These are phyloP conservation scores for Phrixothrix hirtus DNA, from an alignment of 2,888 invertebrate species.

Conservation along the genomic window DNA sequence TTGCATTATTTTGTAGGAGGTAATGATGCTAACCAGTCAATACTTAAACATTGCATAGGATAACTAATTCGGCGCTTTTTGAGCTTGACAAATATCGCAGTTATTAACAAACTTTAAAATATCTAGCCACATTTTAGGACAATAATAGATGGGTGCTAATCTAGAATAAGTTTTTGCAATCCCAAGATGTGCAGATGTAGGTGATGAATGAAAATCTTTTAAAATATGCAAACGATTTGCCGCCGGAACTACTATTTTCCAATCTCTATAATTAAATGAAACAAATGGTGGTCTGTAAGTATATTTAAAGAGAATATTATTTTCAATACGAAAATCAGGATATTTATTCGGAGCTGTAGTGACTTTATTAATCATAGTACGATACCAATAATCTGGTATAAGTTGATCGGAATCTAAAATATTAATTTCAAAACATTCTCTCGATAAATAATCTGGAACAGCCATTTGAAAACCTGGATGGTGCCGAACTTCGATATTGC, in stretches of 20 bases:
- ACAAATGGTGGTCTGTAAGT: not conserved
- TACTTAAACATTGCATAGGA: too few species aligned
- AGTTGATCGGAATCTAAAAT: not conserved
- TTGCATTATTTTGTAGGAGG: too few species aligned
- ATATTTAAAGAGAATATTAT: not conserved
- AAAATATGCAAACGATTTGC: not conserved
- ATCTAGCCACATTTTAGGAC: too few species aligned
- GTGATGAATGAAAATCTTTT: too few species aligned
- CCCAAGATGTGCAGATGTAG: too few species aligned
- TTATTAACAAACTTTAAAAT: too few species aligned
- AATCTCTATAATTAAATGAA: not conserved
- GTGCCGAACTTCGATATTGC: not conserved
- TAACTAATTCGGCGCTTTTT: too few species aligned
- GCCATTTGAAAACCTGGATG: not conserved
- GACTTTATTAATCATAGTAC: not conserved
- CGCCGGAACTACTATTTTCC: not conserved
- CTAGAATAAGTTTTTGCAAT: too few species aligned
- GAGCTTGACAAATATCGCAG: too few species aligned
- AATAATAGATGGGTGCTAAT: too few species aligned
- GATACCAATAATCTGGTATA: not conserved
- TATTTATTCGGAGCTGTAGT: not conserved
- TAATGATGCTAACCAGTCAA: too few species aligned
- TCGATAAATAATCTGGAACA: not conserved
- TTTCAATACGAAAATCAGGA: not conserved
- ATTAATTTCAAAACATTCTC: not conserved